phyloP scores from a whole-genome alignment of 1,140 invertebrate species.

The Drosophila nigromelanica region DNA sequence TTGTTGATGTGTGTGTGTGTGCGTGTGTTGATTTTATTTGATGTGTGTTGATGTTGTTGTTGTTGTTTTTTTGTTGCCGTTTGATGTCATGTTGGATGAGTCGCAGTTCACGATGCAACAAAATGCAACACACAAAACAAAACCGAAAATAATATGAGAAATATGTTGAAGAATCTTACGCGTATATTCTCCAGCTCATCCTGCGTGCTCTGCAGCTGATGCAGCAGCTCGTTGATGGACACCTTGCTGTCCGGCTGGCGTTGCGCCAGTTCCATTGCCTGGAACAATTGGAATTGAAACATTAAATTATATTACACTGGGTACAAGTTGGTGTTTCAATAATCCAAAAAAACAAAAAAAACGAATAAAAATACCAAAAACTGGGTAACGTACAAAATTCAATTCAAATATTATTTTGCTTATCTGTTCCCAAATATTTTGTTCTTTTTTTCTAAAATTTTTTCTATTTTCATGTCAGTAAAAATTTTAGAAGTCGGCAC shows the following conservation, averaged over 20 bases:
- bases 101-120: conserved; percentile 77
- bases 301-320: neutral
- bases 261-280: conserved; percentile 87
- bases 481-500: too few relatives aligned
- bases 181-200: conserved; percentile 93
- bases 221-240: conserved; percentile 90
- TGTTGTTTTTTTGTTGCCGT: conserved; percentile 21
- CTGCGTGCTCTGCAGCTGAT: conserved; percentile 91
- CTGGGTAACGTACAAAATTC: too few relatives aligned
- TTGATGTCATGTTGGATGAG: conserved; percentile 24
- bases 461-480: too few relatives aligned
- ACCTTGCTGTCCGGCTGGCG: conserved; percentile 86
- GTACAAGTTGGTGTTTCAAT: too few relatives aligned
- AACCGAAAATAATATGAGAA: conserved; percentile 80
- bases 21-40: too few relatives aligned
- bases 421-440: too few relatives aligned
- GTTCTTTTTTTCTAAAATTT: too few relatives aligned
- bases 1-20: conserved; percentile 26
- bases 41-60: conserved; percentile 9
- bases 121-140: conserved; percentile 83
- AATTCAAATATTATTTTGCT: too few relatives aligned
- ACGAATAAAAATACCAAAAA: neutral
- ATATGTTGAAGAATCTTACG: conserved; percentile 86
- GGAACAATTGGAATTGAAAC: conserved; percentile 27
- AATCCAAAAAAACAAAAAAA: neutral